phyloP scores from a whole-genome alignment of 2,797 vertebrate genomes.

The Enteromius thamalakanensis region DNA sequence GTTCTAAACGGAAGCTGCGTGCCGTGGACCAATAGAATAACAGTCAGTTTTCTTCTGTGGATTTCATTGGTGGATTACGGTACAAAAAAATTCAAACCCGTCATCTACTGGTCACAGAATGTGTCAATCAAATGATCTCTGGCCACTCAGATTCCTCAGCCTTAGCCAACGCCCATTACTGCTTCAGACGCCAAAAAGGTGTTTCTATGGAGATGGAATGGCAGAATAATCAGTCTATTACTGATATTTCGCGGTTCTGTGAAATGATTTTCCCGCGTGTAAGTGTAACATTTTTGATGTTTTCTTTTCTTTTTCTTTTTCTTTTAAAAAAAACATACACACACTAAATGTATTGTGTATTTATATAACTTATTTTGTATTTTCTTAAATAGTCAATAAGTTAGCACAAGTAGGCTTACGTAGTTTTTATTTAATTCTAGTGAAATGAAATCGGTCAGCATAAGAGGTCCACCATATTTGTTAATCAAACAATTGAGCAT shows the following conservation, averaged over 20 bases:
- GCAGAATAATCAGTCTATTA: not conserved
- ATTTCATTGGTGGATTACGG: constrained; percentile 18
- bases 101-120: not conserved
- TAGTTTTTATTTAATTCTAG: not conserved
- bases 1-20: constrained; percentile 48
- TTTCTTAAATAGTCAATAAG: not conserved
- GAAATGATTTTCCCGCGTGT: constrained; percentile 20
- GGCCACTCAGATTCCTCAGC: not conserved
- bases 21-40: constrained; percentile 44
- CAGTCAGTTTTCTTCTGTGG: not conserved
- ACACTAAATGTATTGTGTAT: not conserved
- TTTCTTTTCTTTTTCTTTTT: not conserved
- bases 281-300: not conserved
- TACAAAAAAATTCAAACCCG: not conserved
- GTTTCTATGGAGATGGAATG: constrained; percentile 57
- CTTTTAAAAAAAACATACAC: not conserved
- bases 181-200: not conserved
- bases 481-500: not conserved
- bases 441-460: not conserved
- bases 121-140: constrained; percentile 26
- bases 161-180: not conserved
- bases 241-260: constrained; percentile 24
- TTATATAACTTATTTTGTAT: not conserved
- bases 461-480: not conserved
- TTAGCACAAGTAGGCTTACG: not conserved